Conservation (phyloP, 2,888 invertebrate species). For the Criorhina ranunculi region DNA sequence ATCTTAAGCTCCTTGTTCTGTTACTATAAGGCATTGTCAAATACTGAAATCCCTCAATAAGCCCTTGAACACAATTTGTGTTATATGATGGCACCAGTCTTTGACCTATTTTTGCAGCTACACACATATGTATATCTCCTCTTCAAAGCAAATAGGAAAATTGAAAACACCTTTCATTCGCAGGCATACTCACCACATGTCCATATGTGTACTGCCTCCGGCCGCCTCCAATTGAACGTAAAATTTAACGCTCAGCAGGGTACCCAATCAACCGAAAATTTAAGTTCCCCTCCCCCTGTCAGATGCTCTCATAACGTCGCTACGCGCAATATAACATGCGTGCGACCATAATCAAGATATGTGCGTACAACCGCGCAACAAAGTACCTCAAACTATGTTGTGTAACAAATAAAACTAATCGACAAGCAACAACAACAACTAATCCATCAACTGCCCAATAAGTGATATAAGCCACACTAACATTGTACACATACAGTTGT, state of each 20-base stretch:
- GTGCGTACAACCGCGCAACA: slow-evolving; percentile 34
- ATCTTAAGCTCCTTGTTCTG: too few species aligned
- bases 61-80: too few species aligned
- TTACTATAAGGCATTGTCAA: too few species aligned
- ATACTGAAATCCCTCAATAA: too few species aligned
- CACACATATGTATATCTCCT: background rate
- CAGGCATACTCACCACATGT: slow-evolving; percentile 2
- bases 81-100: background rate
- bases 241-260: slow-evolving; percentile 54
- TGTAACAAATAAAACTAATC: slow-evolving; percentile 38
- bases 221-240: slow-evolving; percentile 14
- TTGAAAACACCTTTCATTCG: slow-evolving; percentile 17
- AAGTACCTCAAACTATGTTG: slow-evolving; percentile 52
- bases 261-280: slow-evolving; percentile 62
- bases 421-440: slow-evolving; percentile 34
- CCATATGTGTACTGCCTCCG: too few species aligned
- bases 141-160: background rate
- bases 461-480: slow-evolving; percentile 59
- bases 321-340: slow-evolving; percentile 54
- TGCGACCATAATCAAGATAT: slow-evolving; percentile 42
- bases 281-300: slow-evolving; percentile 1
- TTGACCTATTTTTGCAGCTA: slow-evolving; percentile 12
- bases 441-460: slow-evolving; percentile 47
- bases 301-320: slow-evolving; percentile 13
- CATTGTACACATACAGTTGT: slow-evolving; percentile 41